A percentile compares a stretch with the other conserved stretches of the same genome.
Conservation (phyloP, 2,888 invertebrate species). For the Lasioglossum pauxillum region DNA sequence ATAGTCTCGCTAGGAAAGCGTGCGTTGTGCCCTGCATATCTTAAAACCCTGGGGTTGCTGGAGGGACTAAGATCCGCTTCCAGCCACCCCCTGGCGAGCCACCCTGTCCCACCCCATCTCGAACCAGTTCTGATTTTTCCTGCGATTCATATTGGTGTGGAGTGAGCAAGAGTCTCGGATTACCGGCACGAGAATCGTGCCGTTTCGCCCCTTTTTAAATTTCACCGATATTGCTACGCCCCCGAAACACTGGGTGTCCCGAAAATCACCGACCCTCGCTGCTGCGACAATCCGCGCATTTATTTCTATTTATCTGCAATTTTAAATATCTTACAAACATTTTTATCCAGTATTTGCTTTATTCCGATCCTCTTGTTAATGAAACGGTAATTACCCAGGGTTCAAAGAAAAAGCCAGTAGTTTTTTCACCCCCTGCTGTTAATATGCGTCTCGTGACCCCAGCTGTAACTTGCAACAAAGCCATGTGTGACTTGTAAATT, state of each 20-base stretch:
- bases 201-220: constrained; percentile 56
- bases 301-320: not conserved
- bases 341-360: not conserved
- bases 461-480: not conserved
- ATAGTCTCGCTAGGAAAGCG: constrained; percentile 81
- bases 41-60: constrained; percentile 77
- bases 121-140: constrained; percentile 74
- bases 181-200: constrained; percentile 44
- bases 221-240: constrained; percentile 45
- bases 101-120: constrained; percentile 30
- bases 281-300: not conserved
- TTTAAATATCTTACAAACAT: not conserved
- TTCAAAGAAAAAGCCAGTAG: not conserved
- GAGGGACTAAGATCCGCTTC: constrained; percentile 58
- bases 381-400: not conserved
- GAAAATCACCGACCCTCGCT: not conserved
- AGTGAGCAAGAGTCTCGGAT: constrained; percentile 55
- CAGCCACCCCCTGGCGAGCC: not conserved
- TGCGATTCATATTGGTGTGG: constrained; percentile 73
- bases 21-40: constrained; percentile 81
- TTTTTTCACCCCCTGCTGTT: not conserved
- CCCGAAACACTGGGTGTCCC: constrained; percentile 3
- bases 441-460: constrained; percentile 4
- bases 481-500: not conserved
- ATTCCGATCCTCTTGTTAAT: not conserved